These are phyloP conservation scores for Polypedilum pembai DNA, from an alignment of 1,140 invertebrate genomes.

Conservation along the genomic window DNA sequence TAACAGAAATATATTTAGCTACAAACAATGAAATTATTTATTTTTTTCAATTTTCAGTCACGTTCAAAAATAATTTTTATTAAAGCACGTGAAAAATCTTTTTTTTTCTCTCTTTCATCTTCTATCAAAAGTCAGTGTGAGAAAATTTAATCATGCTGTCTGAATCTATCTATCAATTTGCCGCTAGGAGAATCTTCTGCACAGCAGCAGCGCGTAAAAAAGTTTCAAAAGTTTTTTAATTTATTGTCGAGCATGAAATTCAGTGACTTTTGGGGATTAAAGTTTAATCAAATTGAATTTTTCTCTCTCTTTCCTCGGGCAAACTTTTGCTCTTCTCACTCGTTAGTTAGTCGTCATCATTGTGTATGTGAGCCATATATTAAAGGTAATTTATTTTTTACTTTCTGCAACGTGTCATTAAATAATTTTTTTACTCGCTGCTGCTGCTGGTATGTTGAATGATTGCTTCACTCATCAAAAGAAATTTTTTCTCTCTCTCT, in stretches of 20 bases:
- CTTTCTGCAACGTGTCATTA: background rate
- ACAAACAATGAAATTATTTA: too few species aligned
- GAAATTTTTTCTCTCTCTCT: background rate
- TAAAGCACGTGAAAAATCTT: too few species aligned
- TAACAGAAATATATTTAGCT: too few species aligned
- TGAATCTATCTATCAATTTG: background rate
- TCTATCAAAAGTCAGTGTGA: background rate
- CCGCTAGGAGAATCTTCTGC: slow-evolving; percentile 2
- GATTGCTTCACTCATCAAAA: background rate
- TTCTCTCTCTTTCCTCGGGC: background rate
- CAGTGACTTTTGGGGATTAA: slow-evolving; percentile 14
- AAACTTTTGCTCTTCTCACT: background rate
- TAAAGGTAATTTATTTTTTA: background rate
- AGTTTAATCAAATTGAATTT: slow-evolving; percentile 19
- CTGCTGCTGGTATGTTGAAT: slow-evolving; percentile 7
- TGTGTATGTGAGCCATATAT: background rate
- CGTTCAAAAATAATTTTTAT: too few species aligned
- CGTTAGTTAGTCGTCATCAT: too few species aligned
- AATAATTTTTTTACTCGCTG: background rate
- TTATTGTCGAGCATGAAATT: background rate
- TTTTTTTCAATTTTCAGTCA: too few species aligned
- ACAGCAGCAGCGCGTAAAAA: background rate
- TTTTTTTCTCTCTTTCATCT: too few species aligned
- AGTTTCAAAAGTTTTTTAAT: background rate
- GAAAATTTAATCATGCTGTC: slow-evolving; percentile 13